Evolutionary conservation across 92 coral and sea anemone species (phyloP), one percentile per base, ranked within the genome.

Genomic region (Scolanthus callimorphus): DNA sequence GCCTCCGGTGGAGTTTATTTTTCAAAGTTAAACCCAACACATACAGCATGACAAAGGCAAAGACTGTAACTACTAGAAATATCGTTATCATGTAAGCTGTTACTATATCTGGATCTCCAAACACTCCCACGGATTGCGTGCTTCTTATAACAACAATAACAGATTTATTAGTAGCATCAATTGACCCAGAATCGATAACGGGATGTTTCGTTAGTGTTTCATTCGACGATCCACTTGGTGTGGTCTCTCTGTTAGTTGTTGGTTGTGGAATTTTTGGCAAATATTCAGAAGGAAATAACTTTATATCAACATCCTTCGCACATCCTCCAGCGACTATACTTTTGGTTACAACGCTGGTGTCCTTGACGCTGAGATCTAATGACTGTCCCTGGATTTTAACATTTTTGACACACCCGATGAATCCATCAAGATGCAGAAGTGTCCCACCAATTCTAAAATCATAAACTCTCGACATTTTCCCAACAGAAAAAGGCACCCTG

Each of bases 41-140:
- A 15, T 68, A 68, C 13, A 68, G 3, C 17, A 41, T 15, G 11
- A 57, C 34, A 9, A 46, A 13, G 3, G 19, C 46, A 38, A 68
- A 56, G 0, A 68, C 45, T 3, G 48, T 22, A 12, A 68, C 54
- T 21, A 68, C 63, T 12, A 68, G n/a, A 10, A 17, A 28, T 27
- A 49, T 57, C 4, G 75, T 43, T 1, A 68, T 48, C 17, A 43
- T 29, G 49, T 68, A 68, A 6, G 58, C 51, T 43, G 37, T 8
- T 13, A 37, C 38, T 10, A 68, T 43, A 6, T 49, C 65, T 17
- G 65, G 57, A 19, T 4, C 11, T 9, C 23, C 52, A 46, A 46
- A 9, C 8, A 22, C 55, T 2, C 26, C 43, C 1, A 21, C 20
- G 1, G 61, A 21, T 12, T 26, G 19, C 2, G 29, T 17, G 1